phyloP scores from a whole-genome alignment of 2,797 vertebrate genomes.

The Kryptolebias ocellatus region DNA sequence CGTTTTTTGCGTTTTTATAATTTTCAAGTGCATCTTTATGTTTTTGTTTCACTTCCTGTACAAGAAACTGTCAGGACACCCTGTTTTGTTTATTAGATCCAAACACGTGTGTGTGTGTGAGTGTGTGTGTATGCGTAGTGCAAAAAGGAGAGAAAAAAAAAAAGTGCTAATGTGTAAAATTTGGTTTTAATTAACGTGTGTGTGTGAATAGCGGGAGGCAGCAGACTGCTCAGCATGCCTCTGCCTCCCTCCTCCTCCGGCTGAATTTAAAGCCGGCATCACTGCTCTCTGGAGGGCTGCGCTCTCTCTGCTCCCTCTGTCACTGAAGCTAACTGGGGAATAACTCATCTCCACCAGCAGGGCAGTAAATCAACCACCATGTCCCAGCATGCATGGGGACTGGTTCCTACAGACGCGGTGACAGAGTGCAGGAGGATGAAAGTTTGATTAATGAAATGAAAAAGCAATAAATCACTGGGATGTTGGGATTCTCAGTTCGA shows the following conservation, averaged over 20 bases:
- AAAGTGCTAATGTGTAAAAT: constrained; percentile 47
- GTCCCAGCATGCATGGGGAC: constrained; percentile 40
- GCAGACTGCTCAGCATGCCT: constrained; percentile 34
- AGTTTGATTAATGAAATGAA: constrained; percentile 17
- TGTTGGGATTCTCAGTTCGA: constrained; percentile 10
- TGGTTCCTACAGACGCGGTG: constrained; percentile 38
- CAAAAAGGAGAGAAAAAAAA: constrained; percentile 47
- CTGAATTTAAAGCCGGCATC: constrained; percentile 57
- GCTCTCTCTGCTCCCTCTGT: constrained; percentile 43
- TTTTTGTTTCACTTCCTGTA: too few relatives aligned
- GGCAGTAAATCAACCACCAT: constrained; percentile 55
- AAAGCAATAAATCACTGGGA: constrained; percentile 35
- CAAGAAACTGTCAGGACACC: too few relatives aligned
- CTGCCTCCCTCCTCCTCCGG: constrained; percentile 18
- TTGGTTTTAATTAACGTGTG: constrained; percentile 56
- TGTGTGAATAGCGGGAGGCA: constrained; percentile 40
- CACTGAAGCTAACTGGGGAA: constrained; percentile 49
- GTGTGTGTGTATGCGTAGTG: neutral
- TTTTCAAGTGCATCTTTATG: neutral
- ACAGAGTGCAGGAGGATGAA: constrained; percentile 22
- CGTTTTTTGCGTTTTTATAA: neutral
- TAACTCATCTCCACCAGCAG: constrained; percentile 55
- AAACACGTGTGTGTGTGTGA: neutral
- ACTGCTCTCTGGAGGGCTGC: constrained; percentile 54
- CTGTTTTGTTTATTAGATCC: too few relatives aligned